These are phyloP conservation scores for Tipula helvola DNA, from an alignment of 2,888 invertebrate species.

Conservation along the genomic window DNA sequence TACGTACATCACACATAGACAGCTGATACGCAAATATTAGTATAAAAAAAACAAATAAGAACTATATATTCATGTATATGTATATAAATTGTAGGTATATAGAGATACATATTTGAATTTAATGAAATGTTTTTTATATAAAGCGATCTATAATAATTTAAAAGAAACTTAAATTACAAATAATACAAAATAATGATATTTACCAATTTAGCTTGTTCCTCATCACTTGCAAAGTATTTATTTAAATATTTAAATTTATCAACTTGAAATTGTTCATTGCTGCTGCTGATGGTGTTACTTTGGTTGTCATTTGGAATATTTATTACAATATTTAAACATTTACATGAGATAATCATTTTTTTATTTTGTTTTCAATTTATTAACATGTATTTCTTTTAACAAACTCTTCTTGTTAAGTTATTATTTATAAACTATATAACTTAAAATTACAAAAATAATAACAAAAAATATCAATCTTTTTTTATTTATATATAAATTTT, in stretches of 20 bases:
- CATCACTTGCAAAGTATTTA: not conserved
- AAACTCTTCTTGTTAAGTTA: not conserved
- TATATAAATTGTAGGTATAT: not conserved
- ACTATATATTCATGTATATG: not conserved
- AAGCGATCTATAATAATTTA: not conserved
- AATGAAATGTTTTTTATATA: not conserved
- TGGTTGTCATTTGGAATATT: slow-evolving; percentile 1
- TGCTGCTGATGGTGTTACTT: not conserved
- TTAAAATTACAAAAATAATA: not conserved
- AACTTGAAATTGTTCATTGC: not conserved
- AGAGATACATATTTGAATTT: not conserved
- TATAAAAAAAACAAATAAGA: not conserved
- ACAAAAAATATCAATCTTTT: not conserved
- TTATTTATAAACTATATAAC: not conserved
- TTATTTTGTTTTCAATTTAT: not conserved
- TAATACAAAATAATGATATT: not conserved
- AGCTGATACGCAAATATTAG: slow-evolving; percentile 8
- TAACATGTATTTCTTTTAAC: not conserved
- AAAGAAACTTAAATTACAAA: not conserved
- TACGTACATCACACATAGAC: slow-evolving; percentile 5
- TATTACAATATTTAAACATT: slow-evolving; percentile 49
- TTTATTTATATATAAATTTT: not conserved
- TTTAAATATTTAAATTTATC: not conserved
- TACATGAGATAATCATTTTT: slow-evolving; percentile 45
- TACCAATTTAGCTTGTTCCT: not conserved